Percentiles rank a stretch among this genome's conserved stretches.
These are phyloP conservation scores for Aphelocoma coerulescens DNA, from an alignment of 2,113 vertebrate species.

Conservation along the genomic window DNA sequence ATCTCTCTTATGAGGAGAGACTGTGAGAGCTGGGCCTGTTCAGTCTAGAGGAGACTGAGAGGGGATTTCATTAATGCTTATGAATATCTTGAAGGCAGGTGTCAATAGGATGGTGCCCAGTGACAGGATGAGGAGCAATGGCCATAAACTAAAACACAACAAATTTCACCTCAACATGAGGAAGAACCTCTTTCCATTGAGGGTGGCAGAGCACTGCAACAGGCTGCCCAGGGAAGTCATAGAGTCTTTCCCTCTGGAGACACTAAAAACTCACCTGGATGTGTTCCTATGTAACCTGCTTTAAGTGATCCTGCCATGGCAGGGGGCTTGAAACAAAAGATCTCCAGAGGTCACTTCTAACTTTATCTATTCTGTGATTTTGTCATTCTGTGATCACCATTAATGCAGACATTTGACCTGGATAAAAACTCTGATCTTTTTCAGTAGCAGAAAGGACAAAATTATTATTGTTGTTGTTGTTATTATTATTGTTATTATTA, in stretches of 20 bases:
- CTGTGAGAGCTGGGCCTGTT: not conserved
- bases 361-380: not conserved
- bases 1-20: not conserved
- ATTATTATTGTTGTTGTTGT: not conserved
- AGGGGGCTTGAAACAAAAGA: not conserved
- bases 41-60: not conserved
- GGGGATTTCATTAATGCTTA: not conserved
- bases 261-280: not conserved
- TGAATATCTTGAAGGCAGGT: not conserved
- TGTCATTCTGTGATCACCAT: not conserved
- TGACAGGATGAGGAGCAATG: accelerated
- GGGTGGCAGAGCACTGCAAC: not conserved
- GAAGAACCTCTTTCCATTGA: not conserved
- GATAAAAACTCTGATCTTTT: not conserved
- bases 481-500: too few relatives aligned
- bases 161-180: not conserved
- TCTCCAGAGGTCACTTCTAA: not conserved
- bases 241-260: not conserved
- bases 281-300: not conserved
- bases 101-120: not conserved
- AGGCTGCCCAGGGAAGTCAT: not conserved
- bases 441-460: not conserved
- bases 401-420: too few relatives aligned
- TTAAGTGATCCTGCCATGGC: not conserved
- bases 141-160: not conserved